Percentiles rank a stretch among this genome's conserved stretches.
Conservation (phyloP, 1,140 invertebrate genomes). For the Phenacoccus solenopsis region DNA sequence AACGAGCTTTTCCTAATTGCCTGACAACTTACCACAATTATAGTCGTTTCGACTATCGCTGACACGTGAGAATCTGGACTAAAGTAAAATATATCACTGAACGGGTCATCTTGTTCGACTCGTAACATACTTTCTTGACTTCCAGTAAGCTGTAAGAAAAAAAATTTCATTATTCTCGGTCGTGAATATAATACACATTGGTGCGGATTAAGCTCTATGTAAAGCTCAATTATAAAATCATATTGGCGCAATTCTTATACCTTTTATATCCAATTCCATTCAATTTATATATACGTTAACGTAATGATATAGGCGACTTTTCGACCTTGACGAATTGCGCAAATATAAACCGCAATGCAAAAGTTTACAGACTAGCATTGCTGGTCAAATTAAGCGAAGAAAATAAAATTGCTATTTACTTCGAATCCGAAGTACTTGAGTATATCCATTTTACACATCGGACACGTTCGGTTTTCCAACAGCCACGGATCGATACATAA, state of each 20-base stretch:
- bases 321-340: no score
- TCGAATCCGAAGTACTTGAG: slow-evolving; percentile 80
- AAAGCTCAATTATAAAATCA: no score
- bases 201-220: no score
- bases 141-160: slow-evolving; percentile 48
- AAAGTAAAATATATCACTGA: slow-evolving; percentile 22
- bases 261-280: no score
- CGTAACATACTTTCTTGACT: slow-evolving; percentile 67
- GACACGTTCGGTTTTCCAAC: slow-evolving; percentile 80
- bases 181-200: no score
- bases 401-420: slow-evolving; percentile 36
- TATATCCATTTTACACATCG: slow-evolving; percentile 93
- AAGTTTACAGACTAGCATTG: no score
- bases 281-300: no score
- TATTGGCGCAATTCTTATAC: no score
- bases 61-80: background rate
- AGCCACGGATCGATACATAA: slow-evolving; percentile 90
- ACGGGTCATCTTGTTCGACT: slow-evolving; percentile 45
- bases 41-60: background rate
- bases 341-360: no score
- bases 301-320: no score
- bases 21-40: background rate
- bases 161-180: no score
- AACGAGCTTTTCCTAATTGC: background rate
- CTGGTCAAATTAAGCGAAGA: no score